phyloP scores from a whole-genome alignment of 2,797 vertebrate genomes.

The Chiloscyllium punctatum region DNA sequence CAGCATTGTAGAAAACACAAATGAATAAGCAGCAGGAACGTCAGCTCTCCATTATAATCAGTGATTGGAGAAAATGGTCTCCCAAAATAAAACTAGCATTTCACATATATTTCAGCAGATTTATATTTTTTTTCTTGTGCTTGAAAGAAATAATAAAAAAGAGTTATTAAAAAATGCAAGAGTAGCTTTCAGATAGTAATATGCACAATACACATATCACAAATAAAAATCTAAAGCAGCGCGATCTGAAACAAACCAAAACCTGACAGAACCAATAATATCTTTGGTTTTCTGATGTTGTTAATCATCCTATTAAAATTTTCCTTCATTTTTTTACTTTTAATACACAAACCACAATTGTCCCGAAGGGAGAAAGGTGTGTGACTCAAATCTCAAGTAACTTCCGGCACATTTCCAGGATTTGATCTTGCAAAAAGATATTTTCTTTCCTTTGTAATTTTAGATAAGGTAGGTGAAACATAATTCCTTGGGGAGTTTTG shows the following conservation, averaged over 20 bases:
- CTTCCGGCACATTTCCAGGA: background rate
- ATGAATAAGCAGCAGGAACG: background rate
- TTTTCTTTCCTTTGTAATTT: background rate
- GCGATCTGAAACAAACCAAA: background rate
- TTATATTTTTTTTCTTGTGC: background rate
- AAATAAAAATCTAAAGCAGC: background rate
- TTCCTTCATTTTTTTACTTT: background rate
- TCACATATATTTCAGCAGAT: background rate
- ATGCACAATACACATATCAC: background rate
- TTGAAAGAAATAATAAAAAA: constrained; percentile 4
- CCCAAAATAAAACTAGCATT: background rate
- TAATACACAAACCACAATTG: background rate
- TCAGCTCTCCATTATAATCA: background rate
- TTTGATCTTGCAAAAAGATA: background rate
- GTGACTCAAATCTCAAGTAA: background rate
- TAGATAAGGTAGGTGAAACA: background rate
- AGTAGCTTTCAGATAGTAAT: background rate
- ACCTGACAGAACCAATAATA: background rate
- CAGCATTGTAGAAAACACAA: background rate
- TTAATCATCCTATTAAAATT: background rate
- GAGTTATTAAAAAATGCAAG: background rate
- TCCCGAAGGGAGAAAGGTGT: background rate
- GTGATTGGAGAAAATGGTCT: background rate
- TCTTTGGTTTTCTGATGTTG: background rate
- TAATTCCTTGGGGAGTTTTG: background rate